These are phyloP conservation scores for Antheraea pernyi DNA, from an alignment of 1,140 invertebrate genomes.

Conservation along the genomic window DNA sequence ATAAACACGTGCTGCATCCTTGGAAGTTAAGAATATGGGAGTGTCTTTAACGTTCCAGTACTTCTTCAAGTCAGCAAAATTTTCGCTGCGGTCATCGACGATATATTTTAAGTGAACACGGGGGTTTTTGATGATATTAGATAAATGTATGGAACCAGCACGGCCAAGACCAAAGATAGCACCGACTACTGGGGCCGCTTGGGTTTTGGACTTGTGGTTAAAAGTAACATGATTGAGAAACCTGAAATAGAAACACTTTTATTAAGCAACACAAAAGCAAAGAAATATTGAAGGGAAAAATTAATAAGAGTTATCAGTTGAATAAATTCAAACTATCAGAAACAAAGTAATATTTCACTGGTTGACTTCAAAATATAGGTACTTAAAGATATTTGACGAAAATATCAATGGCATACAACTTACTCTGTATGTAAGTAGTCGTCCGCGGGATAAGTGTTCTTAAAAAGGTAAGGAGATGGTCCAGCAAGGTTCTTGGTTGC, in stretches of 20 bases:
- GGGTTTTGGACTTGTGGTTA: not conserved
- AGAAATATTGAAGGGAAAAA: too few species aligned
- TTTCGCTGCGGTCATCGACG: not conserved
- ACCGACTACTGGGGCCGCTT: not conserved
- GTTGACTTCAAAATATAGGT: too few species aligned
- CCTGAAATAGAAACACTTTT: not conserved
- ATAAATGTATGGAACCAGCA: not conserved
- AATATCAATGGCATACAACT: not conserved
- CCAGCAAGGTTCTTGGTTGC: not conserved
- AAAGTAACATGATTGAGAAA: not conserved
- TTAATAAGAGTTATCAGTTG: too few species aligned
- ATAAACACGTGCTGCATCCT: conserved; percentile 76
- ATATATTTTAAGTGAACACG: not conserved
- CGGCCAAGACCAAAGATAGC: not conserved
- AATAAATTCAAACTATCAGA: too few species aligned
- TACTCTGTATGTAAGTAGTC: not conserved
- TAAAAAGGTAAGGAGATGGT: not conserved
- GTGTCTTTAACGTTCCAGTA: conserved; percentile 77
- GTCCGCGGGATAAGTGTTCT: not conserved
- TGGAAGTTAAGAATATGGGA: conserved; percentile 76
- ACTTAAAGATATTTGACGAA: not conserved
- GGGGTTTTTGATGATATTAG: not conserved
- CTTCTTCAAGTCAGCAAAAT: not conserved
- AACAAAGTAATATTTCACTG: too few species aligned
- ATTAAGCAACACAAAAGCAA: too few species aligned